Evolutionary conservation across 1,140 invertebrate species (phyloP).

Genomic region (Ladona fulva): DNA sequence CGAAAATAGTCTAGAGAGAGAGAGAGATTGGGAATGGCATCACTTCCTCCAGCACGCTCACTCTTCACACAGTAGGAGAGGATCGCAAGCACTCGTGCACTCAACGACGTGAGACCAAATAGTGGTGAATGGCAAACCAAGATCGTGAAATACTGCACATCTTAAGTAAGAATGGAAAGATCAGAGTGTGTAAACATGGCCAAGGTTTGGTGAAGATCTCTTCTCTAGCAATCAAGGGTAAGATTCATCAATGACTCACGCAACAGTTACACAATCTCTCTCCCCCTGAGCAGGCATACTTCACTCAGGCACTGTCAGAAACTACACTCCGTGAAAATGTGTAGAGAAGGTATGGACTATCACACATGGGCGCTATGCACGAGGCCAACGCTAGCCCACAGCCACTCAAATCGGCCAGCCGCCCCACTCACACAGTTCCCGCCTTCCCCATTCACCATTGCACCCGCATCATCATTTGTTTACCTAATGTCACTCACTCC

Average conservation of each 20-base stretch:
- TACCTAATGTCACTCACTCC: constrained; percentile 1
- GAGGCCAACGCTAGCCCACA: neutral
- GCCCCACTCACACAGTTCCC: neutral
- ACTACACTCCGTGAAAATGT: neutral
- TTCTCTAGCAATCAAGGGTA: neutral
- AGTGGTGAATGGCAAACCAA: too few relatives aligned
- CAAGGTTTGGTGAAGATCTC: too few relatives aligned
- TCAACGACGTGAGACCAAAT: too few relatives aligned
- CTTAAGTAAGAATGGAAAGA: too few relatives aligned
- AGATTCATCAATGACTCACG: neutral
- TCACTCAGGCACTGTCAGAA: neutral
- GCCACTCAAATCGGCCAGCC: neutral
- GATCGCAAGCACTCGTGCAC: too few relatives aligned
- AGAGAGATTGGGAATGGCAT: neutral
- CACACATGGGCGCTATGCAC: neutral
- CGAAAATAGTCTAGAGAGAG: neutral
- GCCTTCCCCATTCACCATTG: neutral
- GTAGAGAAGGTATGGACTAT: neutral
- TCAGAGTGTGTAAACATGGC: neutral
- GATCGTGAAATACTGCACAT: too few relatives aligned
- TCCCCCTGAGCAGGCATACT: neutral
- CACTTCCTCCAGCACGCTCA: neutral
- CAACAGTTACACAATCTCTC: neutral
- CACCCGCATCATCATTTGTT: neutral
- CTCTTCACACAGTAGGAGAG: too few relatives aligned